Evolutionary conservation across 1,140 invertebrate genomes (phyloP), one percentile per base, ranked within the genome.

Genomic region (Dryas iulia): DNA sequence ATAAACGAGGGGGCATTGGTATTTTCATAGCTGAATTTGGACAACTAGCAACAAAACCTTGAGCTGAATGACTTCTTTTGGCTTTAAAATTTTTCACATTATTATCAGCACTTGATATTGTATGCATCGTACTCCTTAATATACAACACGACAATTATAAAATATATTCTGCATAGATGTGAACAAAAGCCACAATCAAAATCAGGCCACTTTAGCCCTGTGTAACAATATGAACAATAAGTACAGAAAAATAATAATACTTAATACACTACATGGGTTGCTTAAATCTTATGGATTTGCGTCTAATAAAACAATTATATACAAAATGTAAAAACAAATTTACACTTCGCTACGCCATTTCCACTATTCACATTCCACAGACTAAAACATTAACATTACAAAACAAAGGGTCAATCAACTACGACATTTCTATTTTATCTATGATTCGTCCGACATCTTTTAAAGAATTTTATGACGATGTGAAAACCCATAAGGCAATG

Each of bases 291-390:
- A 74, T 69, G 56, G 84, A 88, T 88, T 85, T 81, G 84, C 82
- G 87, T 90, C 84, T 78, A 84, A 83, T 82, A 88, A 84, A 88
- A 83, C 69, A 82, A 81, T 77, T 85, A 82, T 82, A 84, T 83
- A 87, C 84, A 87, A 86, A 82, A 79, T 79, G 83, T 84, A 84
- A 84, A 81, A 80, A 81, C 77, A 78, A 83, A 81, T 79, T 76
- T 77, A 80, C 74, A 83, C 74, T 81, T 72, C 52, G 74, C 83
- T 87, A 90, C 88, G 88, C 88, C 88, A 90, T 90, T 79, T 82
- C 76, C 67, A 72, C 52, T 57, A 56, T 60, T 47, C 73, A 69
- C 54, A 71, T 54, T 60, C 56, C 73, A 69, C 54, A 71, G 69
- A 67, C 33, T 35, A 68, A 26, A 35, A 21, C n/a, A 5, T 47